phyloP scores from a whole-genome alignment of 2,888 invertebrate species.

The Thereva unica region DNA sequence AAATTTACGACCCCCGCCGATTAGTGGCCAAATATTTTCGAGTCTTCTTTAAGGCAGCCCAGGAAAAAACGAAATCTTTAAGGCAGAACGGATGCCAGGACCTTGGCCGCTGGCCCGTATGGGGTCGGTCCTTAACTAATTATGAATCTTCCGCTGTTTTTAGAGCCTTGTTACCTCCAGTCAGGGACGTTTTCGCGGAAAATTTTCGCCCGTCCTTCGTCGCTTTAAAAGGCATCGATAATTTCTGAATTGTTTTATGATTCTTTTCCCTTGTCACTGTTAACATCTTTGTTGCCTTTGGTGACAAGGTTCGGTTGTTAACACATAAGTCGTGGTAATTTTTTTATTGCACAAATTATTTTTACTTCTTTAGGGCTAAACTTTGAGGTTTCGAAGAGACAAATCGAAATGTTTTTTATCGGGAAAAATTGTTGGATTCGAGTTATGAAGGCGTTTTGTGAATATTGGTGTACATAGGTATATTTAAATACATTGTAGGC shows the following conservation, averaged over 20 bases:
- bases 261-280: not conserved
- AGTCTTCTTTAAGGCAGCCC: not conserved
- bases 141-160: slow-evolving; percentile 18
- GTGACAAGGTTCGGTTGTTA: slow-evolving; percentile 14
- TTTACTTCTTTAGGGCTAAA: not conserved
- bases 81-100: too few relatives aligned
- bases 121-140: slow-evolving; percentile 23
- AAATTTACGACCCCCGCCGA: slow-evolving; percentile 26
- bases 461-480: too few relatives aligned
- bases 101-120: not conserved
- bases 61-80: too few relatives aligned
- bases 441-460: too few relatives aligned
- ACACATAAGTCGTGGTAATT: slow-evolving; percentile 26
- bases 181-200: slow-evolving; percentile 9
- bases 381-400: too few relatives aligned
- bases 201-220: slow-evolving; percentile 8
- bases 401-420: too few relatives aligned
- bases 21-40: slow-evolving; percentile 27
- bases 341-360: slow-evolving; percentile 13
- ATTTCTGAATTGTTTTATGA: slow-evolving; percentile 22
- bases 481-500: too few relatives aligned
- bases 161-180: slow-evolving; percentile 9
- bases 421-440: too few relatives aligned
- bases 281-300: slow-evolving; percentile 21
- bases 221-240: slow-evolving; percentile 25